Percentiles rank a stretch among this genome's conserved stretches.
Evolutionary conservation across 1,140 invertebrate genomes (phyloP).

Genomic region (Bombus waltoni): DNA sequence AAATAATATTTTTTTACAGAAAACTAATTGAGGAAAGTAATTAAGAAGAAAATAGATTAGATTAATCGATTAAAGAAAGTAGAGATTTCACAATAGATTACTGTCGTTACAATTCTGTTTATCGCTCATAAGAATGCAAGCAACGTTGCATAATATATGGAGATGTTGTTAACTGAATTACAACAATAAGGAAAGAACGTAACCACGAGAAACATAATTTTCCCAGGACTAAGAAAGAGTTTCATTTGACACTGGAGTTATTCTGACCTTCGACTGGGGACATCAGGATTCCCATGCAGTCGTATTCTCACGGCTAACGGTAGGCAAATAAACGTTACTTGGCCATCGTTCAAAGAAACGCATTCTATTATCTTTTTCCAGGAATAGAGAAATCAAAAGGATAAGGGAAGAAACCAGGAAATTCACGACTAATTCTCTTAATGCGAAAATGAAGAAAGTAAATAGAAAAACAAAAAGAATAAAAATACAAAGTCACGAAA

Average conservation of each 20-base stretch:
- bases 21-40: no score
- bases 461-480: neutral
- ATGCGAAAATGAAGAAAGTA: neutral
- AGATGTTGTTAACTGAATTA: neutral
- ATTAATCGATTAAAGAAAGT: neutral
- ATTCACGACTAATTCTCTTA: neutral
- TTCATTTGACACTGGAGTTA: neutral
- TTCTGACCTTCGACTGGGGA: neutral
- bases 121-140: neutral
- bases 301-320: constrained; percentile 33
- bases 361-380: neutral
- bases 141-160: neutral
- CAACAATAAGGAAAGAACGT: neutral
- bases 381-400: neutral
- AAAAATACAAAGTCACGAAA: neutral
- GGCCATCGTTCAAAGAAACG: constrained; percentile 8
- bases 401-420: neutral
- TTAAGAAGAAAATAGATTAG: neutral
- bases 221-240: constrained; percentile 24
- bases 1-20: no score
- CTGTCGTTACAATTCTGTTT: neutral
- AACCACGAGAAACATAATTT: neutral
- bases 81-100: neutral
- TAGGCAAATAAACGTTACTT: constrained; percentile 41
- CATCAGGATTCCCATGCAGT: constrained; percentile 37